Conservation (phyloP, 2,888 invertebrate genomes). For the Lydus trimaculatus region DNA sequence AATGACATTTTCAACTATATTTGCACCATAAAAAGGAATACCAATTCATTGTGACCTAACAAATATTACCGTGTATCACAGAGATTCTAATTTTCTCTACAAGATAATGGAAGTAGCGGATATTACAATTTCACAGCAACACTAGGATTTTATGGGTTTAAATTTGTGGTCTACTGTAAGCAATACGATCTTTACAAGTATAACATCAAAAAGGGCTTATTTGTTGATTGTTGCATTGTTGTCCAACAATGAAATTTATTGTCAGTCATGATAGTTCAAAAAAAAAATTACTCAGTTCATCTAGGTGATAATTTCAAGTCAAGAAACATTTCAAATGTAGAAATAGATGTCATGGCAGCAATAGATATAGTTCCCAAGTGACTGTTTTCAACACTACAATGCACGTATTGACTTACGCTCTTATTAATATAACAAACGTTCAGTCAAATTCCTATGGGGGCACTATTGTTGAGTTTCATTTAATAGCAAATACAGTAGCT, state of each 20-base stretch:
- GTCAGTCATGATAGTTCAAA: background rate
- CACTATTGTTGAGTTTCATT: conserved; percentile 23
- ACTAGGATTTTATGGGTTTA: background rate
- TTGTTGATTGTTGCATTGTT: background rate
- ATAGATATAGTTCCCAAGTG: conserved; percentile 32
- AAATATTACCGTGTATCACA: conserved; percentile 6
- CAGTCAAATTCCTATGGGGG: conserved; percentile 18
- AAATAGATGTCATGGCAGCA: conserved; percentile 17
- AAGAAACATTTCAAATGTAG: background rate
- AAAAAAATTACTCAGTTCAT: background rate
- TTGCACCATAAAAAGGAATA: too few species aligned
- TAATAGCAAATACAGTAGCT: conserved; percentile 15
- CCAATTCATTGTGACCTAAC: too few species aligned
- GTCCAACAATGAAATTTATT: background rate
- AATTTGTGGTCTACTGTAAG: background rate
- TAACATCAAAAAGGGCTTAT: background rate
- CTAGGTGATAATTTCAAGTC: background rate
- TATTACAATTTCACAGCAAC: background rate
- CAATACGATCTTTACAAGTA: background rate
- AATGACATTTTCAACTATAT: too few species aligned
- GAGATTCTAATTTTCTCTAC: conserved; percentile 22
- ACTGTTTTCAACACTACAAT: conserved; percentile 33
- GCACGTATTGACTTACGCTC: conserved; percentile 36
- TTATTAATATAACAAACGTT: conserved; percentile 30
- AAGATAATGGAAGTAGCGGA: background rate